Evolutionary conservation across 2,113 vertebrate genomes (phyloP).

Genomic region (Notiomystis cincta): DNA sequence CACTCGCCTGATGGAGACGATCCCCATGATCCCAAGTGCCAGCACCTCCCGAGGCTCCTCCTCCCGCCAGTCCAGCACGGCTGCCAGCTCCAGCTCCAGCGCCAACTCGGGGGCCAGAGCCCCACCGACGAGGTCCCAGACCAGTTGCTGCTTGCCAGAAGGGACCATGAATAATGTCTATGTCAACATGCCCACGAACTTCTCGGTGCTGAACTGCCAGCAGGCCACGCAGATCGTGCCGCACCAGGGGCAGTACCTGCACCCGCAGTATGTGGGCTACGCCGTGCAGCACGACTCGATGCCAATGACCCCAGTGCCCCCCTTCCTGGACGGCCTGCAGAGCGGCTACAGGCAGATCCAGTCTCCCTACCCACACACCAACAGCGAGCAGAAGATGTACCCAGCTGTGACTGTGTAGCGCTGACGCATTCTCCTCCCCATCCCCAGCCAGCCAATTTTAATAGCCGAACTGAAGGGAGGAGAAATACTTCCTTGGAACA

Average conservation of each 20-base stretch:
- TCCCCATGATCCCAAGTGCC: conserved; percentile 94
- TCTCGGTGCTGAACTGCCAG: conserved; percentile 96
- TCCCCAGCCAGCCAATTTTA: background rate
- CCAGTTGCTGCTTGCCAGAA: conserved; percentile 90
- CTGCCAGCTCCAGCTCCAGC: conserved; percentile 94
- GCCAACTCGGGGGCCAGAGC: conserved; percentile 82
- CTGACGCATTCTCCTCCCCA: background rate
- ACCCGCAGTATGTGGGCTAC: conserved; percentile 92
- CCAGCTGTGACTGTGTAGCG: conserved; percentile 89
- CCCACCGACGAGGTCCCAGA: conserved; percentile 85
- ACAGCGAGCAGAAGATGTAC: conserved; percentile 87
- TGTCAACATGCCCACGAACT: conserved; percentile 96
- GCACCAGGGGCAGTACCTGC: conserved; percentile 92
- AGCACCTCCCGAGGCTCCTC: conserved; percentile 91
- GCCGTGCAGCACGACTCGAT: conserved; percentile 80
- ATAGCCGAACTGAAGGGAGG: background rate
- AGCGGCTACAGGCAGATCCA: conserved; percentile 87
- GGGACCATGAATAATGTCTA: conserved; percentile 90
- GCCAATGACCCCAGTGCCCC: conserved; percentile 75
- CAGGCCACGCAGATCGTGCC: conserved; percentile 96
- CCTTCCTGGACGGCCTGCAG: conserved; percentile 85
- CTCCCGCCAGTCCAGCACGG: conserved; percentile 94
- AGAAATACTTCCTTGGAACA: background rate
- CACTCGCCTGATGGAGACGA: conserved; percentile 89
- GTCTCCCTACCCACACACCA: conserved; percentile 83